Evolutionary conservation across 2,797 vertebrate genomes (phyloP).

Genomic region (Microhierax caerulescens): DNA sequence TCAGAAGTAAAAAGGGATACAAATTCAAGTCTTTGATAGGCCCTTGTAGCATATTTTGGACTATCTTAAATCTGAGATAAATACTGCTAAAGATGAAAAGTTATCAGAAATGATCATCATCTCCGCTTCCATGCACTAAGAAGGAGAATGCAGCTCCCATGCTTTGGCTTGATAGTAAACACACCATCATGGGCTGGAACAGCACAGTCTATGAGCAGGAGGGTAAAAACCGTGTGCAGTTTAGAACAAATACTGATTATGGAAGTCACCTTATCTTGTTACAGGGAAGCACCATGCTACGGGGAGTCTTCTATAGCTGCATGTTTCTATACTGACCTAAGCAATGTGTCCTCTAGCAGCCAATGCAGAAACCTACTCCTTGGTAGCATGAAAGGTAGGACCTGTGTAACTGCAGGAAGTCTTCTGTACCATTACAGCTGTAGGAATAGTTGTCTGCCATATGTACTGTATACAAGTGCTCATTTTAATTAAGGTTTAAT

Average conservation of each 20-base stretch:
- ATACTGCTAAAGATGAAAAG: neutral
- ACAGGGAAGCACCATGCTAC: neutral
- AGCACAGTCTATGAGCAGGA: neutral
- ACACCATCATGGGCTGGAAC: neutral
- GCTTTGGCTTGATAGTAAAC: neutral
- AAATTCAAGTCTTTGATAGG: neutral
- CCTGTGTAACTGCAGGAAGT: neutral
- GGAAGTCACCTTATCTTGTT: neutral
- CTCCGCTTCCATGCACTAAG: neutral
- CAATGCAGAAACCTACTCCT: neutral
- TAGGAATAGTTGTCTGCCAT: neutral
- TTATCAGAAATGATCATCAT: neutral
- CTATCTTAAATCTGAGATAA: neutral
- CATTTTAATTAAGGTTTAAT: conserved; percentile 41
- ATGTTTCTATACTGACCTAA: neutral
- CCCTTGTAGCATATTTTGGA: neutral
- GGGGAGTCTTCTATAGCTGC: neutral
- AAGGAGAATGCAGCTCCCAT: neutral
- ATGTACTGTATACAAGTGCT: neutral
- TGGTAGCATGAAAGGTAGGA: neutral
- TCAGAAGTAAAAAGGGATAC: neutral
- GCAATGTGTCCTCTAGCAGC: neutral
- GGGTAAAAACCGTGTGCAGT: neutral
- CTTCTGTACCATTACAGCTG: neutral
- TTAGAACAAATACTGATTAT: neutral